Evolutionary conservation across 1,140 invertebrate genomes (phyloP), one percentile per base, ranked within the genome.

Genomic region (Drosophila punjabiensis): DNA sequence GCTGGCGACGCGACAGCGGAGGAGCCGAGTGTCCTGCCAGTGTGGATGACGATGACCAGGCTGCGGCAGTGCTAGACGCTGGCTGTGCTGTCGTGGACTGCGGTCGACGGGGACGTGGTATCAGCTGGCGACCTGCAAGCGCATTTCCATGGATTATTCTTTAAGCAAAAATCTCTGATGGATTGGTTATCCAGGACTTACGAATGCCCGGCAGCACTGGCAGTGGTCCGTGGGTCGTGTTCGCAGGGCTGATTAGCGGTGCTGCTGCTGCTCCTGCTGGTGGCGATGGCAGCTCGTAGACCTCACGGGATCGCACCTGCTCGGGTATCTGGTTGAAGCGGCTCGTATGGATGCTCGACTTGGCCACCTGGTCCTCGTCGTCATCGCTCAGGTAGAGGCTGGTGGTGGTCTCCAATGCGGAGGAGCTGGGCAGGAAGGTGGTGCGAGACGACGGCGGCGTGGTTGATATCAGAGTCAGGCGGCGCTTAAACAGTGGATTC

Each of bases 281-380:
- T 50, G 39, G n/a, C 50, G 24, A 32, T 32, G 50, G 41, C 35
- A 50, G 43, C 14, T 53, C 68, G 14, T 59, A 52, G 13, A 76
- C 47, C 35, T 60, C 47, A 5, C 68, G 56, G 9, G 53, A 52
- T 20, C 45, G 43, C 60, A 56, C 63, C 43, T 89, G 84, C 11
- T 88, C 81, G 10, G 79, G 53, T 30, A 92, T 90, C 47, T 92
- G 88, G 66, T 92, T 92, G 45, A 92, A 92, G 60, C 75, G 88
- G 52, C 85, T 92, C 14, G 88, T 82, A 33, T 92, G 91, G 30
- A 92, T 90, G 65, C 91, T 92, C 6, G 91, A 92, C 55, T 91
- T 92, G 64, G 91, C 91, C 58, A 92, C 76, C 73, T 92, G 91
- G 56, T 92, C 91, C 20, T 81, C 80, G 24, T 77, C 82, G 28